These are phyloP conservation scores for Eupithecia subfuscata DNA, from an alignment of 2,888 invertebrate genomes.

Conservation along the genomic window DNA sequence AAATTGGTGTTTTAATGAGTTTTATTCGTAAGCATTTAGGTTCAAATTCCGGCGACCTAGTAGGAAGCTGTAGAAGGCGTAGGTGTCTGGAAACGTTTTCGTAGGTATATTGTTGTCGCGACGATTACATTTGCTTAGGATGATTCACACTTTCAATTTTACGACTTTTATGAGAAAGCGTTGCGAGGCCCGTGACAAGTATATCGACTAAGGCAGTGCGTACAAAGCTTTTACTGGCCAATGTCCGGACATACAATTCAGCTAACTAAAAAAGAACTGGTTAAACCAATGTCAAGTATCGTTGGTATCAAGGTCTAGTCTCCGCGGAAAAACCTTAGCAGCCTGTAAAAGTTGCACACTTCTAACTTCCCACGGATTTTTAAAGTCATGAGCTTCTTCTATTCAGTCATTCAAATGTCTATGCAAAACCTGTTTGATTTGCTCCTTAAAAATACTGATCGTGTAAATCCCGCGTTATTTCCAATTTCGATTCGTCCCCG, in stretches of 20 bases:
- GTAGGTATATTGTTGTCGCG: conserved; percentile 43
- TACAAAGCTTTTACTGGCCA: not conserved
- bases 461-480: conserved; percentile 36
- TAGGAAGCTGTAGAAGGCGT: conserved; percentile 4
- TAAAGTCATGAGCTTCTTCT: not conserved
- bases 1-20: conserved; percentile 65
- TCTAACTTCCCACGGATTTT: not conserved
- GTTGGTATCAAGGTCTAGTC: not conserved
- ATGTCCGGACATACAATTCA: not conserved
- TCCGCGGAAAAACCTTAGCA: not conserved
- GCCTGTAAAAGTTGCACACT: not conserved
- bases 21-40: conserved; percentile 60
- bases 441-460: conserved; percentile 32
- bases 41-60: conserved; percentile 57
- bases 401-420: not conserved
- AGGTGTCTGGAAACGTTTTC: conserved; percentile 42
- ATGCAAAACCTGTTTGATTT: conserved; percentile 14
- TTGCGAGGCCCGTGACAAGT: conserved; percentile 3
- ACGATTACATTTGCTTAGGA: conserved; percentile 26
- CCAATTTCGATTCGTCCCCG: conserved; percentile 44
- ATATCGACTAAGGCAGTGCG: not conserved
- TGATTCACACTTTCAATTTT: conserved; percentile 28
- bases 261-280: not conserved
- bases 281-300: not conserved
- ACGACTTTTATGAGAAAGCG: not conserved